phyloP scores from a whole-genome alignment of 1,140 invertebrate species.

The Brachionus sp. region DNA sequence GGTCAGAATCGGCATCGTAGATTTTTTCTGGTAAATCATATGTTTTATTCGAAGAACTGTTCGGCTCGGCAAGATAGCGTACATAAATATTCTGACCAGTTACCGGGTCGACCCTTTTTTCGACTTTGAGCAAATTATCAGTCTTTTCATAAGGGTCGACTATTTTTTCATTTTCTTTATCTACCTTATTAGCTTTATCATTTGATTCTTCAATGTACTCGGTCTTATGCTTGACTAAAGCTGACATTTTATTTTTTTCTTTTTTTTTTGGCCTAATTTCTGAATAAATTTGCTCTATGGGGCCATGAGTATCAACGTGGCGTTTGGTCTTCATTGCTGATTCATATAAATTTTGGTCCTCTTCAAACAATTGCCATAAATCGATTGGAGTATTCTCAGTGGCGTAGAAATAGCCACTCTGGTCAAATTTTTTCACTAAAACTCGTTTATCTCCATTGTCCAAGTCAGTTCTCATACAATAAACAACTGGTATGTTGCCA shows the following conservation, averaged over 20 bases:
- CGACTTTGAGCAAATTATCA: conserved; percentile 39
- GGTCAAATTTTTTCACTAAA: conserved; percentile 25
- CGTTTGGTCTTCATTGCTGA: neutral
- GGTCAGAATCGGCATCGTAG: neutral
- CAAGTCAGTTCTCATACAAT: conserved; percentile 26
- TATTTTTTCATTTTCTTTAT: neutral
- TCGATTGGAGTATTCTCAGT: conserved; percentile 40
- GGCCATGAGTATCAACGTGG: neutral
- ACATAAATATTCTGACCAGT: conserved; percentile 45
- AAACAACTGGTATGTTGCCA: conserved; percentile 38
- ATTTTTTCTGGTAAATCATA: neutral
- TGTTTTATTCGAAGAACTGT: neutral
- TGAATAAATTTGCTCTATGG: neutral
- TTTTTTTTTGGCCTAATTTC: neutral
- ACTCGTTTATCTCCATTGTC: conserved; percentile 4
- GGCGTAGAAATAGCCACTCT: conserved; percentile 30
- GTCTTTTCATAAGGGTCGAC: conserved; percentile 32
- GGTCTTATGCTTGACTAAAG: neutral
- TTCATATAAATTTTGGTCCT: neutral
- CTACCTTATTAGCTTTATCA: neutral
- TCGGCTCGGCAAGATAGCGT: neutral
- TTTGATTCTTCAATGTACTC: neutral
- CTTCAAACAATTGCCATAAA: conserved; percentile 28
- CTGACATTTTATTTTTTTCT: neutral
- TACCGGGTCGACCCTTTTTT: conserved; percentile 30